A percentile compares a stretch with the other conserved stretches of the same genome.
Evolutionary conservation across 2,797 vertebrate genomes (phyloP).

Genomic region (Poeciliopsis infans): DNA sequence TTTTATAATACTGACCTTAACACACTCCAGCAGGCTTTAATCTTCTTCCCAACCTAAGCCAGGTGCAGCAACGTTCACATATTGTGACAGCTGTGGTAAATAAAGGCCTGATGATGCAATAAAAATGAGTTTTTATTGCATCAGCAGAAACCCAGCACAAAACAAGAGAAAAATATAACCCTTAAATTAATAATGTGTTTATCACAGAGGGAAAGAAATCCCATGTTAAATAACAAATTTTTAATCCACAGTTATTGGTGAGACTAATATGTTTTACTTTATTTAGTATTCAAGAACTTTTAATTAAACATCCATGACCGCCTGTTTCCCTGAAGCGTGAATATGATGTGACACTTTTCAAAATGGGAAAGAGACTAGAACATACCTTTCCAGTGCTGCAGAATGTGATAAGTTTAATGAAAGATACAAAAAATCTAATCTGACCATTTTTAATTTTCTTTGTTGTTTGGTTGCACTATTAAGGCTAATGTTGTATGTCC

Average conservation of each 20-base stretch:
- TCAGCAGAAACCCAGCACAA: not conserved
- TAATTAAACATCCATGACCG: not conserved
- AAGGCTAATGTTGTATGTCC: not conserved
- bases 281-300: not conserved
- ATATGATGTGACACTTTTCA: not conserved
- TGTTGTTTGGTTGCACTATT: not conserved
- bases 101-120: not conserved
- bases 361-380: not conserved
- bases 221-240: not conserved
- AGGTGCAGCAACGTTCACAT: not conserved
- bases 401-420: not conserved
- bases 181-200: not conserved
- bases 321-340: not conserved
- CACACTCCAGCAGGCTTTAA: not conserved
- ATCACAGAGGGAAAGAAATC: not conserved
- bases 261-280: not conserved
- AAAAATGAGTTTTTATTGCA: not conserved
- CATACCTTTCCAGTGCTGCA: not conserved
- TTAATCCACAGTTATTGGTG: not conserved
- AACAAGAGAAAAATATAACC: not conserved
- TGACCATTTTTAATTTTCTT: not conserved
- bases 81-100: not conserved
- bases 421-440: not conserved
- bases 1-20: not conserved
- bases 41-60: not conserved